Evolutionary conservation across 2,797 vertebrate species (phyloP).

Genomic region (Distichodus sexfasciatus): DNA sequence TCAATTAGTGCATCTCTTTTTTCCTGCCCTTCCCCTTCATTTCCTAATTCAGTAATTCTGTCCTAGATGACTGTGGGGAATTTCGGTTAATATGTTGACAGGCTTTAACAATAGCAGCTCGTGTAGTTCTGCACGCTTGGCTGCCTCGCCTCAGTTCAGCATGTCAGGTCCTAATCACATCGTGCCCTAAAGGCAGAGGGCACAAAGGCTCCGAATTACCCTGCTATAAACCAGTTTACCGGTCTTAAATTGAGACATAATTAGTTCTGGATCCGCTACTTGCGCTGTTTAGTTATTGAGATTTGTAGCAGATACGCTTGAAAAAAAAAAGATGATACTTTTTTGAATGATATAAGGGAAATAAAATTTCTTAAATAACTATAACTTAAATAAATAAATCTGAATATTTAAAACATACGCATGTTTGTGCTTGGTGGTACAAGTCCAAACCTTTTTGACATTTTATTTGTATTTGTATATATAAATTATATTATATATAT

Average conservation of each 20-base stretch:
- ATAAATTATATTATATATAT: too few relatives aligned
- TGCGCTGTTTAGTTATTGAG: neutral
- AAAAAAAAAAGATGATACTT: conserved; percentile 75
- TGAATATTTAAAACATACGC: too few relatives aligned
- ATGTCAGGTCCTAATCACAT: conserved; percentile 96
- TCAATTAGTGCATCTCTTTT: conserved; percentile 69
- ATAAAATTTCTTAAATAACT: too few relatives aligned
- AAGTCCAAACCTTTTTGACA: too few relatives aligned
- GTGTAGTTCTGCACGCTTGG: conserved; percentile 89
- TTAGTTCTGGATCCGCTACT: conserved; percentile 91
- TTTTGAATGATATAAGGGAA: conserved; percentile 32
- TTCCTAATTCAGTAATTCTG: conserved; percentile 67
- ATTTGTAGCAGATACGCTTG: conserved; percentile 92
- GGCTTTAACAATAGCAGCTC: conserved; percentile 95
- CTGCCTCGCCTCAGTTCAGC: conserved; percentile 83
- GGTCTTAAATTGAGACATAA: conserved; percentile 94
- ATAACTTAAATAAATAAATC: too few relatives aligned
- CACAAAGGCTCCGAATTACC: conserved; percentile 86
- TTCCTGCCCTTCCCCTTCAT: conserved; percentile 60
- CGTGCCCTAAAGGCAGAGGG: conserved; percentile 91
- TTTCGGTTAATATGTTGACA: conserved; percentile 99
- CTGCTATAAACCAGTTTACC: conserved; percentile 81
- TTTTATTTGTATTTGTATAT: too few relatives aligned
- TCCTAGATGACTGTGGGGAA: conserved; percentile 91
- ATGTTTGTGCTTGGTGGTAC: too few relatives aligned